These are phyloP conservation scores for Gobiocypris rarus DNA, from an alignment of 2,113 vertebrate genomes.

Conservation along the genomic window DNA sequence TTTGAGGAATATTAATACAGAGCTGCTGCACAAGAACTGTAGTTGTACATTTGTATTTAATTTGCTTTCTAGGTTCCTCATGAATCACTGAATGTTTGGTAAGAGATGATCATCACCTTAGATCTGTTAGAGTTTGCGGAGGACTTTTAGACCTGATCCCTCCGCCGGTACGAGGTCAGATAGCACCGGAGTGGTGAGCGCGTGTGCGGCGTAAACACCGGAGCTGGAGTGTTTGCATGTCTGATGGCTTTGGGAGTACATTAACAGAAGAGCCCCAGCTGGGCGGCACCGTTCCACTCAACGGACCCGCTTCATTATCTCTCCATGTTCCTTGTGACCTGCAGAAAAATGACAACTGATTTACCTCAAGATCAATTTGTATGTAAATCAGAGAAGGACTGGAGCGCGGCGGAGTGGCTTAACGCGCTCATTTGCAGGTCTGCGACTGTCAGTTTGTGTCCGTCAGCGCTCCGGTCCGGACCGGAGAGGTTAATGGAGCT, in stretches of 20 bases:
- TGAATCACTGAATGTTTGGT: neutral
- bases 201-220: slow-evolving; percentile 13
- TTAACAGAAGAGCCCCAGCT: slow-evolving; percentile 74
- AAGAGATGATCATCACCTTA: neutral
- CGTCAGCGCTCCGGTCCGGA: slow-evolving; percentile 47
- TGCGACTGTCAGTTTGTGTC: slow-evolving; percentile 61
- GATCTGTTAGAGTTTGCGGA: neutral
- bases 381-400: slow-evolving; percentile 80
- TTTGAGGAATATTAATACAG: no score
- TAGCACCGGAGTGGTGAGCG: neutral
- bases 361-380: slow-evolving; percentile 85
- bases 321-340: slow-evolving; percentile 76
- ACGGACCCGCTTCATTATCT: slow-evolving; percentile 80
- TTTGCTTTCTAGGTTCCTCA: neutral
- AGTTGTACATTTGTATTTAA: no score
- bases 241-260: slow-evolving; percentile 60
- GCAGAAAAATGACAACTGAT: slow-evolving; percentile 81
- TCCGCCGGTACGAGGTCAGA: neutral
- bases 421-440: slow-evolving; percentile 73
- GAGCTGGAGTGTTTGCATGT: slow-evolving; percentile 37
- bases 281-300: slow-evolving; percentile 74
- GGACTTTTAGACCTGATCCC: no score
- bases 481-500: slow-evolving; percentile 73
- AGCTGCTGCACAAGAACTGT: neutral
- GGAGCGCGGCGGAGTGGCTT: slow-evolving; percentile 68